phyloP scores from a whole-genome alignment of 2,113 vertebrate species.

The Laticauda laticaudata region DNA sequence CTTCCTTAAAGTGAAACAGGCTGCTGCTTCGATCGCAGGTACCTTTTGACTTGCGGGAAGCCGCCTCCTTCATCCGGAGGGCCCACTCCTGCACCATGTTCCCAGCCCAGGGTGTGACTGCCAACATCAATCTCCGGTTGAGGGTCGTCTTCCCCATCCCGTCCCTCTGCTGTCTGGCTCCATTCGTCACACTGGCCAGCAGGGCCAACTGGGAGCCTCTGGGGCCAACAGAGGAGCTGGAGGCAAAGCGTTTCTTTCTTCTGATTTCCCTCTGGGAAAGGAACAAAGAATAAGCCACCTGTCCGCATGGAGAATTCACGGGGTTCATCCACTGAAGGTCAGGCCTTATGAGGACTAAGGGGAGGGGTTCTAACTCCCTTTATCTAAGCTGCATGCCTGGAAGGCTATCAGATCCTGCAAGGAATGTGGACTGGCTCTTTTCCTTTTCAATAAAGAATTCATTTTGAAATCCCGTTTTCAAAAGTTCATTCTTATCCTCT shows the following conservation, averaged over 20 bases:
- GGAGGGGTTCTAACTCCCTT: too few relatives aligned
- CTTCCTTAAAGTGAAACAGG: neutral
- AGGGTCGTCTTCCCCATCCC: conserved; percentile 39
- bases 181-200: neutral
- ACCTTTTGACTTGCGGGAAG: conserved; percentile 64
- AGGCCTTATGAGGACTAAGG: neutral
- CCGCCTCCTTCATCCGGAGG: neutral
- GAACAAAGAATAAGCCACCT: neutral
- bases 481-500: too few relatives aligned
- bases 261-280: neutral
- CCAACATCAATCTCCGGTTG: conserved; percentile 70
- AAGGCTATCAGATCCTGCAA: too few relatives aligned
- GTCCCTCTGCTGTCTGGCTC: neutral
- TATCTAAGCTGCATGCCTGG: too few relatives aligned
- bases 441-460: too few relatives aligned
- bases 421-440: too few relatives aligned
- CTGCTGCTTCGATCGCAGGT: neutral
- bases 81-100: conserved; percentile 66
- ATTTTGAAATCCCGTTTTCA: too few relatives aligned
- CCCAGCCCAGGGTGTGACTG: conserved; percentile 83
- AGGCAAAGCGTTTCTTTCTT: neutral
- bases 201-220: accelerated
- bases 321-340: neutral
- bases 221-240: accelerated
- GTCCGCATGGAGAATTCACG: neutral